Percentiles rank a stretch among this genome's conserved stretches.
Conservation (phyloP, 2,888 invertebrate genomes). For the Vesta saturnalis region DNA sequence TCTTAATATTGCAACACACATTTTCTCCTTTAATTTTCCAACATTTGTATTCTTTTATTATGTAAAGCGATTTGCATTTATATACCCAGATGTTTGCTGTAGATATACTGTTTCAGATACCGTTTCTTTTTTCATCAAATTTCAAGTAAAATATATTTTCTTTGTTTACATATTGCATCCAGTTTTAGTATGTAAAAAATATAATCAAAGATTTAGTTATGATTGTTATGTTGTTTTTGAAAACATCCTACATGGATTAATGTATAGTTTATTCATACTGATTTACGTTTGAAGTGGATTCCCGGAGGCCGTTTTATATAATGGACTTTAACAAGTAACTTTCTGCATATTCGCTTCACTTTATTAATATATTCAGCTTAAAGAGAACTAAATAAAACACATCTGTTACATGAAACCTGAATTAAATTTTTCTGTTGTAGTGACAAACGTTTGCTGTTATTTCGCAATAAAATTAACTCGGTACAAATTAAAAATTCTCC, state of each 20-base stretch:
- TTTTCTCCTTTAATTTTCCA: constrained; percentile 14
- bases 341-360: constrained; percentile 10
- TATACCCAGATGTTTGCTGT: neutral
- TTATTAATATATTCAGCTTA: constrained; percentile 10
- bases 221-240: neutral
- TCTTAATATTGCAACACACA: constrained; percentile 21
- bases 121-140: too few species aligned
- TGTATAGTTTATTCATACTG: too few species aligned
- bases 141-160: too few species aligned
- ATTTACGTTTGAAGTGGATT: too few species aligned
- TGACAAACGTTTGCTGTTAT: constrained; percentile 14
- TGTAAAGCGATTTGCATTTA: constrained; percentile 18
- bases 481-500: neutral
- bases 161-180: too few species aligned
- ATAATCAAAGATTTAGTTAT: neutral
- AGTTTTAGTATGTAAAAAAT: neutral
- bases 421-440: constrained; percentile 21
- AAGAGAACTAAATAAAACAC: constrained; percentile 19
- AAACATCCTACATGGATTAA: too few species aligned
- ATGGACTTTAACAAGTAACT: too few species aligned
- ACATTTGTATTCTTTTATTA: constrained; percentile 17
- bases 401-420: constrained; percentile 17
- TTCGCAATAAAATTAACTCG: neutral
- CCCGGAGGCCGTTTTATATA: too few species aligned
- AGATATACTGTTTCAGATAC: too few species aligned